Evolutionary conservation across 2,888 invertebrate genomes (phyloP), one percentile per base, ranked within the genome.

Genomic region (Ganaspis brasiliensis): DNA sequence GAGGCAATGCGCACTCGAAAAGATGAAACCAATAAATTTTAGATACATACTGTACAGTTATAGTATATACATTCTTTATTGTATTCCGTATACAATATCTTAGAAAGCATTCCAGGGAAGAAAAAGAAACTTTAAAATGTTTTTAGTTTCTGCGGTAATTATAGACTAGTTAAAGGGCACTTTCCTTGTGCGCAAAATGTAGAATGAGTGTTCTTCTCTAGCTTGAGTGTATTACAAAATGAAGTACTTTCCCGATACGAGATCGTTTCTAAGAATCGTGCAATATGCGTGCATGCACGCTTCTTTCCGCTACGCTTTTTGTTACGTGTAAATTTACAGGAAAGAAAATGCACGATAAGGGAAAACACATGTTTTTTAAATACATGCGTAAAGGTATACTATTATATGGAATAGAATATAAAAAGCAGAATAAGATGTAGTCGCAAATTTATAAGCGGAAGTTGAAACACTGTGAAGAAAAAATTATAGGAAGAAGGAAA

Each of bases 181-280:
- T 35, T 67, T 67, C 37, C 21, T 10, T 8, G 9, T 67, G 24
- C 14, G 24, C 14, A 45, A 67, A 67, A 67, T 31, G 24, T 4
- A 37, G 12, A 3, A 37, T 35, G 35, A 59, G 61, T 35, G 31
- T 61, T 61, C 31, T 57, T 61, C 19, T 37, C 19, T 35, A 24
- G 21, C 14, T 31, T n/a, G 16, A 31, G 19, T 37, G 6, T 6
- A 24, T 10, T 67, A 24, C 45, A 67, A n/a, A 45, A 67, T 21
- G 40, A 26, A 67, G 45, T 26, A 45, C 63, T 24, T 1, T 40
- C 40, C 24, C 24, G n/a, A 67, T 67, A 24, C 8, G 24, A 67
- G n/a, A 67, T 67, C 19, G 24, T 56, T 56, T 67, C 67, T 67
- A 3, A 67, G 67, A 67, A 45, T 21, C n/a, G 21, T 45, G 3